Evolutionary conservation across 2,797 vertebrate genomes (phyloP).

Genomic region (Acanthurus tractus): DNA sequence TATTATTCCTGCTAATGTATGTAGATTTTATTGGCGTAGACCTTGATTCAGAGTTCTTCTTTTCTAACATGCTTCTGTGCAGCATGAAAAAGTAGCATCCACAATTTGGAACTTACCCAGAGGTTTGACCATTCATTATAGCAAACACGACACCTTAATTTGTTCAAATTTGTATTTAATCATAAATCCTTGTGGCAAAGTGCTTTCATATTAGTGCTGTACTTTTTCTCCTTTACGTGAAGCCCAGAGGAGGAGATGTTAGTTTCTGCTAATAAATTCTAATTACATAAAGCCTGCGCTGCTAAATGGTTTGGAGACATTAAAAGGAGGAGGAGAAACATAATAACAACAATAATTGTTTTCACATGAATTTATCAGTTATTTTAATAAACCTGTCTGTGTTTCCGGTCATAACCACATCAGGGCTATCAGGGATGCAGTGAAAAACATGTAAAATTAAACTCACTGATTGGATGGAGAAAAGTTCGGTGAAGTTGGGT

Average conservation of each 20-base stretch:
- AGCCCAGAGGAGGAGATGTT: constrained; percentile 35
- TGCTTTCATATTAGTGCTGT: constrained; percentile 42
- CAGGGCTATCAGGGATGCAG: constrained; percentile 1
- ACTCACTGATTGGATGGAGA: constrained; percentile 92
- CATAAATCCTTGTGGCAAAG: constrained; percentile 38
- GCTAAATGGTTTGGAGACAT: neutral
- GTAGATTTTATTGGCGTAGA: neutral
- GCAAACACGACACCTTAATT: constrained; percentile 55
- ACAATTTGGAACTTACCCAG: constrained; percentile 34
- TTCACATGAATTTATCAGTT: neutral
- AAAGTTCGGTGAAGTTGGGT: constrained; percentile 95
- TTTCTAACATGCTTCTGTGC: constrained; percentile 16
- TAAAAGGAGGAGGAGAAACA: neutral
- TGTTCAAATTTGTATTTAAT: constrained; percentile 50
- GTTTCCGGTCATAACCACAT: neutral
- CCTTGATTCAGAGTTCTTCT: constrained; percentile 17
- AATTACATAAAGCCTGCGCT: too few relatives aligned
- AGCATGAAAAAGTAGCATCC: constrained; percentile 17
- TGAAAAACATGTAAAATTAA: neutral
- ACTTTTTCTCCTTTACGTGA: constrained; percentile 43
- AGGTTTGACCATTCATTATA: constrained; percentile 37
- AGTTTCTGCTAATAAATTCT: constrained; percentile 22
- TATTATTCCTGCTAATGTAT: constrained; percentile 11
- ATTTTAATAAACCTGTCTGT: neutral
- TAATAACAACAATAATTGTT: neutral